These are phyloP conservation scores for Aptenodytes patagonicus DNA, from an alignment of 2,113 vertebrate genomes.

Conservation along the genomic window DNA sequence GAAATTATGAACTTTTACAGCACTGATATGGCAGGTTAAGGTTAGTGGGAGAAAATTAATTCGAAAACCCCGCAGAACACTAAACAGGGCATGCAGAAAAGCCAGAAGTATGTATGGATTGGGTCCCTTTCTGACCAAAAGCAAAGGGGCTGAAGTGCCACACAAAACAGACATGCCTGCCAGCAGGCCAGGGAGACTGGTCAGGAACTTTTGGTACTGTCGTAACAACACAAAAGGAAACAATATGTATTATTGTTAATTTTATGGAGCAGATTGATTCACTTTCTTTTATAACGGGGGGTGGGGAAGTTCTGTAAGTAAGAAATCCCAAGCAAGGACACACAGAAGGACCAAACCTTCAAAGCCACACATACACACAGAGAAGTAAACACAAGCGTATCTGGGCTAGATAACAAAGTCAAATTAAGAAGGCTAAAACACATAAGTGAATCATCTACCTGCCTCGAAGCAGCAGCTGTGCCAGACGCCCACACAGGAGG, in stretches of 20 bases:
- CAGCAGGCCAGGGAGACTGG: neutral
- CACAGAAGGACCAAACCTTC: neutral
- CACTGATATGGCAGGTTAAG: neutral
- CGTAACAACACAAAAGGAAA: neutral
- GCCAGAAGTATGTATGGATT: neutral
- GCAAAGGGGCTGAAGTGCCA: neutral
- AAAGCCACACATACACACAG: neutral
- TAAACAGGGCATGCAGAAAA: neutral
- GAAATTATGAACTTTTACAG: neutral
- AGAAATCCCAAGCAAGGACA: neutral
- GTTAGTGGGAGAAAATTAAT: neutral
- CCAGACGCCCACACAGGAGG: fast-evolving
- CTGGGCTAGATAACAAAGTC: neutral
- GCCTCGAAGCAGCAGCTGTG: neutral
- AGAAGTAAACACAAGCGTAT: neutral
- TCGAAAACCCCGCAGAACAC: neutral
- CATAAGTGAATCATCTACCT: neutral
- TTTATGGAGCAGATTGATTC: neutral
- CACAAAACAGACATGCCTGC: neutral
- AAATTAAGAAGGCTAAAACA: neutral
- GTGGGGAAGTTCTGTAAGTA: neutral
- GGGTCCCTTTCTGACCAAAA: neutral
- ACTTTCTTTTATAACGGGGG: neutral
- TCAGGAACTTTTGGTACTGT: neutral
- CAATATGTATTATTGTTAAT: neutral